Conservation (phyloP, 2,888 invertebrate species). For the Callosobruchus maculatus region DNA sequence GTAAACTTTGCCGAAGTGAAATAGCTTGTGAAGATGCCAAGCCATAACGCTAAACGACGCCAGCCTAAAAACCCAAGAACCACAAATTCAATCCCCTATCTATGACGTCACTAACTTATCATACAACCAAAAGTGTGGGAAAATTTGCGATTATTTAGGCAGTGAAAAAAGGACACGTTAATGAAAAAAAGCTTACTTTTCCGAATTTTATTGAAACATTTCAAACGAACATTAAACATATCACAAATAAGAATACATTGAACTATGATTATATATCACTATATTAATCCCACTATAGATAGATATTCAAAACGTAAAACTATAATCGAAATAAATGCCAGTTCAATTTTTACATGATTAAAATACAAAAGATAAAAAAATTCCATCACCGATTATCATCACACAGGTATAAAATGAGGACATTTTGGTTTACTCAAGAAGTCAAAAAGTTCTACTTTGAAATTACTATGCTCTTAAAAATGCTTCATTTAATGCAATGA, state of each 20-base stretch:
- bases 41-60: too few species aligned
- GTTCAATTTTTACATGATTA: not conserved
- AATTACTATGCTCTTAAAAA: too few species aligned
- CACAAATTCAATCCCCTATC: too few species aligned
- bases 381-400: not conserved
- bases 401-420: not conserved
- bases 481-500: too few species aligned
- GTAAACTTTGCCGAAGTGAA: too few species aligned
- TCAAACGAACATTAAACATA: not conserved
- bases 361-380: not conserved
- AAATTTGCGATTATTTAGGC: too few species aligned
- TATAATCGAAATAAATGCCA: not conserved
- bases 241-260: not conserved
- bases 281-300: not conserved
- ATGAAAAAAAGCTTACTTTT: not conserved
- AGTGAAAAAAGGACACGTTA: too few species aligned
- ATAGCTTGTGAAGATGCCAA: too few species aligned
- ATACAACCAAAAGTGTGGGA: too few species aligned
- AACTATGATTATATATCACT: not conserved
- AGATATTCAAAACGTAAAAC: not conserved
- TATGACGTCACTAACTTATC: too few species aligned
- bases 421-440: not conserved
- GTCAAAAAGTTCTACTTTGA: not conserved
- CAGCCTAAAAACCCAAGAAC: too few species aligned
- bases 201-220: not conserved